These are phyloP conservation scores for Rattus norvegicus DNA, from an alignment of 2,113 vertebrate species.

Conservation along the genomic window GRCr8 NC_086039.1:40719001-40719500, in stretches of 20 bases:
- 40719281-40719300: conserved; percentile 50
- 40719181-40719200: conserved; percentile 55
- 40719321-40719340: conserved; percentile 53
- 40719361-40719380: conserved; percentile 50
- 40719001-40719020: conserved; percentile 63
- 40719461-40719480: conserved; percentile 14
- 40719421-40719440: neutral
- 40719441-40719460: conserved; percentile 54
- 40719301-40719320: conserved; percentile 44
- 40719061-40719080: conserved; percentile 68
- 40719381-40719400: conserved; percentile 36
- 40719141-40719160: conserved; percentile 13
- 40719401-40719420: conserved; percentile 38
- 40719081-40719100: conserved; percentile 67
- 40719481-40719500: neutral
- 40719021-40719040: conserved; percentile 50
- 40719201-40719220: conserved; percentile 28
- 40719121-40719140: conserved; percentile 61
- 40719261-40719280: conserved; percentile 46
- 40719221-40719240: neutral
- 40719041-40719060: conserved; percentile 69
- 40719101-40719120: conserved; percentile 38
- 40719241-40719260: conserved; percentile 47
- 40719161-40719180: neutral
- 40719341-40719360: conserved; percentile 50